These are phyloP conservation scores for Oceanodroma tethys DNA, from an alignment of 2,113 vertebrate species.

Conservation along the genomic window DNA sequence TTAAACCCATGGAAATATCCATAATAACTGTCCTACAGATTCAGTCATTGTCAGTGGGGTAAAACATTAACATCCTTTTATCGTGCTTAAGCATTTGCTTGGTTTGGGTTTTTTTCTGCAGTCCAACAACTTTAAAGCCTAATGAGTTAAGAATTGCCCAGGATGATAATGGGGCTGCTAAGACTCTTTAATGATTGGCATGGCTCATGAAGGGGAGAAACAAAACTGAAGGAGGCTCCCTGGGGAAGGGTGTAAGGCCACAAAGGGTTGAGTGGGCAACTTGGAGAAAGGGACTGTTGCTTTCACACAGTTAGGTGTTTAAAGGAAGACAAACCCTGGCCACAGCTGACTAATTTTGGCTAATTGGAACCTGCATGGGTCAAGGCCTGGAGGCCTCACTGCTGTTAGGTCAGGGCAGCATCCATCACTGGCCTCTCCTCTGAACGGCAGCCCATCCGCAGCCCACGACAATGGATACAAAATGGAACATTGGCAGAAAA, in stretches of 20 bases:
- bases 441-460: background rate
- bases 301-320: conserved; percentile 72
- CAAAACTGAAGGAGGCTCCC: conserved; percentile 44
- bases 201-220: conserved; percentile 57
- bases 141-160: conserved; percentile 68
- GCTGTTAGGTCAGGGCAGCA: conserved; percentile 59
- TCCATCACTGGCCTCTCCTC: conserved; percentile 37
- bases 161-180: conserved; percentile 45
- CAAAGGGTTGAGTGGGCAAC: conserved; percentile 36
- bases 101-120: conserved; percentile 15
- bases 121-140: conserved; percentile 59
- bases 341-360: conserved; percentile 78
- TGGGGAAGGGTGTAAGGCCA: background rate
- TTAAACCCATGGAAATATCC: conserved; percentile 38
- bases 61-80: conserved; percentile 63
- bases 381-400: conserved; percentile 62
- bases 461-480: background rate
- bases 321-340: conserved; percentile 63
- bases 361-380: conserved; percentile 84
- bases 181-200: conserved; percentile 70
- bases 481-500: background rate
- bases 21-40: conserved; percentile 21
- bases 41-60: background rate
- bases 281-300: conserved; percentile 33
- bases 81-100: conserved; percentile 7